Percentiles rank a stretch among this genome's conserved stretches.
Conservation (phyloP, 53 echinoderm and acorn worm genomes). For the Stichopus horrens region DNA sequence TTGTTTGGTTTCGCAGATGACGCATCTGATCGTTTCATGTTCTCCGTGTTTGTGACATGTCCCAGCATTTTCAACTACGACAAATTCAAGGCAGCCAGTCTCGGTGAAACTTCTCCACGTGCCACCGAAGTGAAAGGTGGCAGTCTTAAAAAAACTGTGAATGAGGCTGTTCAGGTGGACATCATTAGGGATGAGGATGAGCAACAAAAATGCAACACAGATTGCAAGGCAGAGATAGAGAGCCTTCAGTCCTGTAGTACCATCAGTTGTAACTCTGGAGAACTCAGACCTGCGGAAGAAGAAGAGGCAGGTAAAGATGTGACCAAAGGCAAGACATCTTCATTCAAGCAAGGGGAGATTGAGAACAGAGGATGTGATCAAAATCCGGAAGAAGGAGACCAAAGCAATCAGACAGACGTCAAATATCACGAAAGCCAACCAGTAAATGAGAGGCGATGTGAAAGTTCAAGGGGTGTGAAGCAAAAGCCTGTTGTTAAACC, state of each 20-base stretch:
- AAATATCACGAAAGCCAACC: neutral
- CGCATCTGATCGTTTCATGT: neutral
- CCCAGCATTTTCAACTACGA: constrained; percentile 56
- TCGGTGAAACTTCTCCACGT: neutral
- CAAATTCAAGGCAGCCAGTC: constrained; percentile 57
- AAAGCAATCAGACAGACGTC: neutral
- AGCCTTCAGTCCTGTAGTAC: constrained; percentile 1
- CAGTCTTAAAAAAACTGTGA: neutral
- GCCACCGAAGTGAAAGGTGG: neutral
- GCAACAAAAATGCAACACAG: neutral
- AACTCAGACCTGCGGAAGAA: neutral
- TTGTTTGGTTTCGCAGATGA: neutral
- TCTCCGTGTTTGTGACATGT: constrained; percentile 36
- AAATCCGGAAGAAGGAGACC: neutral
- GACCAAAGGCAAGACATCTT: neutral
- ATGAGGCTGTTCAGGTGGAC: neutral
- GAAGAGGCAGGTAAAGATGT: neutral
- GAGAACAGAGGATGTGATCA: neutral
- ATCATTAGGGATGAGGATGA: neutral
- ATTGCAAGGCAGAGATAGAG: neutral
- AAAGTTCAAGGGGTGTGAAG: neutral
- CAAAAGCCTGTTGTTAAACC: neutral
- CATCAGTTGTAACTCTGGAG: neutral
- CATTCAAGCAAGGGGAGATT: neutral
- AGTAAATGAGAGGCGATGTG: neutral